Evolutionary conservation across 2,797 vertebrate species (phyloP).

Genomic region (Mycteria americana): DNA sequence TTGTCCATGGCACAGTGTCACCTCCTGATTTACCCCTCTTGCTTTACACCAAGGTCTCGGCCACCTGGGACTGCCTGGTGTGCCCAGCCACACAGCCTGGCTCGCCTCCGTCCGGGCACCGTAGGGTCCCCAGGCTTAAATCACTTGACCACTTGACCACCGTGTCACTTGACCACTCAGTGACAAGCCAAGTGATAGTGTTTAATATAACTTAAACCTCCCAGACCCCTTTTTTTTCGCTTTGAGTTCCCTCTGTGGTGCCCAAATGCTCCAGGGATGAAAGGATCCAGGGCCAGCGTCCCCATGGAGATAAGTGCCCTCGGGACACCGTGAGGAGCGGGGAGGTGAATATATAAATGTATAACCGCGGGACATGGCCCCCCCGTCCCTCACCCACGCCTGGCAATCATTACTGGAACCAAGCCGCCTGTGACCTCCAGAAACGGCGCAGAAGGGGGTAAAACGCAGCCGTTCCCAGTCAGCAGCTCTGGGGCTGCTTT

Average conservation of each 20-base stretch:
- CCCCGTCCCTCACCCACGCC: background rate
- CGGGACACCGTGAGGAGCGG: background rate
- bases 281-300: background rate
- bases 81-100: background rate
- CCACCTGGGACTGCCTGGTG: background rate
- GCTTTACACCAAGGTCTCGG: background rate
- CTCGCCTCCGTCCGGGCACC: fast-evolving
- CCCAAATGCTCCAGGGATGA: background rate
- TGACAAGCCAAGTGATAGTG: background rate
- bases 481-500: background rate
- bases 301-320: background rate
- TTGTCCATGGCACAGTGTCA: background rate
- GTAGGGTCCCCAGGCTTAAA: background rate
- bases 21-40: background rate
- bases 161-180: background rate
- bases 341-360: background rate
- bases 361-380: background rate
- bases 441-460: background rate
- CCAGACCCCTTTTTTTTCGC: background rate
- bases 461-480: background rate
- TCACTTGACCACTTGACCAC: no score
- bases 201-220: background rate
- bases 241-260: background rate
- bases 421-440: background rate
- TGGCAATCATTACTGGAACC: background rate